These are phyloP conservation scores for Ladona fulva DNA, from an alignment of 1,140 invertebrate species.

Conservation along the genomic window DNA sequence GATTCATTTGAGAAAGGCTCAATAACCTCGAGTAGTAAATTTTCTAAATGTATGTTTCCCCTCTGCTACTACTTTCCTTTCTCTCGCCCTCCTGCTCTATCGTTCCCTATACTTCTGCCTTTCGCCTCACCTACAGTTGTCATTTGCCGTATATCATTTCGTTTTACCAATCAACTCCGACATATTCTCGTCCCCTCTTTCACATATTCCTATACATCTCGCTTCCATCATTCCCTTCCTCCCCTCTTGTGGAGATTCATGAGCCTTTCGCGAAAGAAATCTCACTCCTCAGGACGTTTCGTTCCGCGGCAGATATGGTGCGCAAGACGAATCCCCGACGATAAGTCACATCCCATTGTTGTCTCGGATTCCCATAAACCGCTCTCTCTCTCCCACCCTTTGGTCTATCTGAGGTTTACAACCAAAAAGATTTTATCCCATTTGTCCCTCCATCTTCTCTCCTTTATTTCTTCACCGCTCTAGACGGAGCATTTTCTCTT, in stretches of 20 bases:
- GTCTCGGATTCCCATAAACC: not conserved
- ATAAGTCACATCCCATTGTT: not conserved
- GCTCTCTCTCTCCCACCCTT: not conserved
- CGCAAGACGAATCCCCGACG: not conserved
- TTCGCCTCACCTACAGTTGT: too few species aligned
- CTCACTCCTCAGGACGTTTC: not conserved
- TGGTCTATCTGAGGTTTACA: not conserved
- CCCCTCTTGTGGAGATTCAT: not conserved
- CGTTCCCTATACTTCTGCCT: too few species aligned
- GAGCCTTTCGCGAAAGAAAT: not conserved
- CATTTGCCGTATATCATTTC: too few species aligned
- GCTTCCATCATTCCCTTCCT: not conserved
- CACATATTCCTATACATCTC: not conserved
- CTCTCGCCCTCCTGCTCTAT: too few species aligned
- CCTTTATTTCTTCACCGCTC: not conserved
- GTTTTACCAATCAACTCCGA: too few species aligned
- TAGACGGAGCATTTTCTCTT: not conserved
- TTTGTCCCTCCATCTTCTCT: not conserved
- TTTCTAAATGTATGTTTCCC: too few species aligned
- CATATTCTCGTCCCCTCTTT: not conserved
- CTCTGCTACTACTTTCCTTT: too few species aligned
- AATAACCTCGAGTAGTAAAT: too few species aligned
- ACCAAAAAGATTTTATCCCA: not conserved
- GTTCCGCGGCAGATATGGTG: not conserved
- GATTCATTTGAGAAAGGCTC: too few species aligned